Conservation (phyloP, 2,888 invertebrate genomes). For the Rhaphigaster nebulosa region DNA sequence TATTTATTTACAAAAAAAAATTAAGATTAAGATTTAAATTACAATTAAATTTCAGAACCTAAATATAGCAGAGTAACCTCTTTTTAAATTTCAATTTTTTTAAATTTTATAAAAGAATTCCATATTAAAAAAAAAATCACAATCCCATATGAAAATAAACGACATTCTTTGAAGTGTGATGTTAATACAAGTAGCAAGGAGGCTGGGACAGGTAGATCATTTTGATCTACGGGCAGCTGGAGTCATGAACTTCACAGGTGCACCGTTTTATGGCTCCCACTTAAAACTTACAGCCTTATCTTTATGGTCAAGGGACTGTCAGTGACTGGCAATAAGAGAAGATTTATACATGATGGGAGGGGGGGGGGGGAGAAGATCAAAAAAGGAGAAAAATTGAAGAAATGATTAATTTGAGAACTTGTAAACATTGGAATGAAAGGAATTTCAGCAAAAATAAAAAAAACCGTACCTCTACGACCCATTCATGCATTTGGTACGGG, state of each 20-base stretch:
- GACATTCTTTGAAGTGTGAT: neutral
- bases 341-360: neutral
- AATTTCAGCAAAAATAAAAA: no score
- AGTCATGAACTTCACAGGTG: slow-evolving; percentile 8
- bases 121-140: no score
- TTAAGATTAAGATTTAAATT: no score
- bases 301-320: neutral
- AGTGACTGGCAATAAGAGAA: neutral
- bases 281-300: neutral
- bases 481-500: no score
- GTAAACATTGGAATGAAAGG: no score
- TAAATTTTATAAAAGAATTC: no score
- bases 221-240: neutral
- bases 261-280: neutral
- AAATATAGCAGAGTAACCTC: no score
- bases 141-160: neutral
- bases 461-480: no score
- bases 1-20: no score
- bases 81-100: no score
- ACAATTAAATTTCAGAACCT: no score
- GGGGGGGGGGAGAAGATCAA: no score
- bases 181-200: neutral
- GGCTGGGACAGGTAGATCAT: neutral
- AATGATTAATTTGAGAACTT: neutral
- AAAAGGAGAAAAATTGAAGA: neutral